Conservation (phyloP, 2,113 vertebrate genomes). For the Gobio gobio region DNA sequence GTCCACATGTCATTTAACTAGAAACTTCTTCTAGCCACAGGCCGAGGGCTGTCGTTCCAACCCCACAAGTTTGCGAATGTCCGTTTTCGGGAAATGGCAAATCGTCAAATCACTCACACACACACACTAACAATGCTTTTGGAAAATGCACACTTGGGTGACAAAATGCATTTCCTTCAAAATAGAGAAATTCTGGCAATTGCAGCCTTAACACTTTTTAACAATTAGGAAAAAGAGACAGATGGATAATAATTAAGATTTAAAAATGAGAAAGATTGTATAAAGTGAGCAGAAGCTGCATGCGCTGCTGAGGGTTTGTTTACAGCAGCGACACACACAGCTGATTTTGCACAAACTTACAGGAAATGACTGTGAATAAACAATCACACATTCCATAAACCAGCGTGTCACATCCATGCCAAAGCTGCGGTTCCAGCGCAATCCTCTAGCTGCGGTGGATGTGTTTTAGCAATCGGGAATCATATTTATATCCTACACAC, state of each 20-base stretch:
- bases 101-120: too few species aligned
- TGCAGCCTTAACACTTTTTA: not conserved
- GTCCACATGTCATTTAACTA: too few species aligned
- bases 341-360: conserved; percentile 39
- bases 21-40: too few species aligned
- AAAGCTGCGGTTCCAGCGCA: not conserved
- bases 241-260: too few species aligned
- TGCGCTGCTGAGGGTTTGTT: conserved; percentile 46
- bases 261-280: too few species aligned
- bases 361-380: conserved; percentile 29
- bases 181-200: not conserved
- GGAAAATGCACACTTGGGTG: not conserved
- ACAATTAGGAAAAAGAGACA: not conserved
- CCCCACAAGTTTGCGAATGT: too few species aligned
- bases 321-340: conserved; percentile 74
- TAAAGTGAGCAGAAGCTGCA: not conserved
- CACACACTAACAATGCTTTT: too few species aligned
- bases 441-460: not conserved
- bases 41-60: too few species aligned
- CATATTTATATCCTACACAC: not conserved
- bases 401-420: not conserved
- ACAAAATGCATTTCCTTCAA: not conserved
- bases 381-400: conserved; percentile 14
- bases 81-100: too few species aligned
- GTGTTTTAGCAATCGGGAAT: not conserved